phyloP scores from a whole-genome alignment of 2,888 invertebrate species.

The Dromius quadrimaculatus region DNA sequence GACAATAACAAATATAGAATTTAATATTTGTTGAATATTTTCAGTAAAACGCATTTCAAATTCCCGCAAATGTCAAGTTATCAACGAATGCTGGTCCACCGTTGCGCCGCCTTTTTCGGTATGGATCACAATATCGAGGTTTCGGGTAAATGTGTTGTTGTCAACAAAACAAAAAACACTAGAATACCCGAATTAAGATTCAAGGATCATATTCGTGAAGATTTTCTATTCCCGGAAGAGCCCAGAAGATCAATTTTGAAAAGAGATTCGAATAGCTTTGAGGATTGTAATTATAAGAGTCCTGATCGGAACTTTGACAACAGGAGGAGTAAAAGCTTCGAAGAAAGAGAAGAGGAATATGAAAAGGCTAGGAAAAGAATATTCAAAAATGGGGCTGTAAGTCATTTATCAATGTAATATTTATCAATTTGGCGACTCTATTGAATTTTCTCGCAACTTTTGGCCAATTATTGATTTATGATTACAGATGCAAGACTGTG shows the following conservation, averaged over 20 bases:
- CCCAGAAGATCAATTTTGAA: conserved; percentile 84
- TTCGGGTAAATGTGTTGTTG: conserved; percentile 84
- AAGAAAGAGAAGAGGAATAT: conserved; percentile 92
- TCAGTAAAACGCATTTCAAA: conserved; percentile 80
- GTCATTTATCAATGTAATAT: too few relatives aligned
- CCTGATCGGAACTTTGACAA: conserved; percentile 76
- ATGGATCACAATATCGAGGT: conserved; percentile 94
- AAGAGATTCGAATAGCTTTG: conserved; percentile 84
- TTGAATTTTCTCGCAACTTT: neutral
- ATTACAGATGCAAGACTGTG: conserved; percentile 64
- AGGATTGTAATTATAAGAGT: conserved; percentile 74
- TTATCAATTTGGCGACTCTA: neutral
- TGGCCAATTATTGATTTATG: conserved; percentile 42
- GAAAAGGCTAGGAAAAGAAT: conserved; percentile 87
- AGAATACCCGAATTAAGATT: conserved; percentile 79
- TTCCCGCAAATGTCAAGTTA: conserved; percentile 96
- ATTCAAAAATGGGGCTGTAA: conserved; percentile 69
- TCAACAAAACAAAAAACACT: conserved; percentile 82
- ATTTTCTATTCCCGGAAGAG: conserved; percentile 74
- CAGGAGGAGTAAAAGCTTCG: conserved; percentile 85
- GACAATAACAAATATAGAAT: neutral
- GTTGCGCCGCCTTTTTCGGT: conserved; percentile 93
- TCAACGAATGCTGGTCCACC: conserved; percentile 95
- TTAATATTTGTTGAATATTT: conserved; percentile 53
- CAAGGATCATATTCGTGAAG: conserved; percentile 77